phyloP scores from a whole-genome alignment of 2,888 invertebrate genomes.

The Apodemia duryi region DNA sequence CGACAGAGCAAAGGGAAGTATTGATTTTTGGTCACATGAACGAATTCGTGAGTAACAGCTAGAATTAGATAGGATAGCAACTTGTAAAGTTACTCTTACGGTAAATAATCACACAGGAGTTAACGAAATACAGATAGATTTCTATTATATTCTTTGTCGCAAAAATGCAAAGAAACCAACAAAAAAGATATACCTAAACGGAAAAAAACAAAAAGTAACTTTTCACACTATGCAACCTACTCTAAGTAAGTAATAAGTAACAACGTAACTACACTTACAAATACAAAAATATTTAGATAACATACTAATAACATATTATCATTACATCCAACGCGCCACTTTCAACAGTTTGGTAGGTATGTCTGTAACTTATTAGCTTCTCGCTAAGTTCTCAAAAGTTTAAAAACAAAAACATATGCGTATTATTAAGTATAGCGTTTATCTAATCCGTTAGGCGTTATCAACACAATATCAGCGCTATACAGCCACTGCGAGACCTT shows the following conservation, averaged over 20 bases:
- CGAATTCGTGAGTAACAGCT: too few species aligned
- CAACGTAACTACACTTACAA: not conserved
- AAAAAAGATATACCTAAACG: too few species aligned
- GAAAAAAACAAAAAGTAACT: too few species aligned
- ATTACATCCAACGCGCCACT: not conserved
- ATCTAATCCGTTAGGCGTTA: conserved; percentile 61
- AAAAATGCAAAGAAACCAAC: too few species aligned
- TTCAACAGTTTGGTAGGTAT: not conserved
- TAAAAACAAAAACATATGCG: conserved; percentile 25
- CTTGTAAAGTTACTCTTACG: too few species aligned
- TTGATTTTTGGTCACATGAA: too few species aligned
- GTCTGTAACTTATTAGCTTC: not conserved
- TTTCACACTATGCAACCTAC: not conserved
- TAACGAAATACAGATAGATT: too few species aligned
- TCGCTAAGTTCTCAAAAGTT: conserved; percentile 9
- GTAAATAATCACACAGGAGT: too few species aligned
- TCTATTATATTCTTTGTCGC: too few species aligned
- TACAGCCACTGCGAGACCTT: conserved; percentile 42
- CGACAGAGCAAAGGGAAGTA: too few species aligned
- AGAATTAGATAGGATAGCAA: too few species aligned
- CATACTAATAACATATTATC: not conserved
- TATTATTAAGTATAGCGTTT: conserved; percentile 58
- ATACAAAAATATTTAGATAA: not conserved
- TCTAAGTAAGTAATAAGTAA: too few species aligned
- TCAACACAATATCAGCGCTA: conserved; percentile 67